A percentile compares a stretch with the other conserved stretches of the same genome.
Conservation (phyloP, 92 coral and sea anemone genomes). For the Porites evermanni region DNA sequence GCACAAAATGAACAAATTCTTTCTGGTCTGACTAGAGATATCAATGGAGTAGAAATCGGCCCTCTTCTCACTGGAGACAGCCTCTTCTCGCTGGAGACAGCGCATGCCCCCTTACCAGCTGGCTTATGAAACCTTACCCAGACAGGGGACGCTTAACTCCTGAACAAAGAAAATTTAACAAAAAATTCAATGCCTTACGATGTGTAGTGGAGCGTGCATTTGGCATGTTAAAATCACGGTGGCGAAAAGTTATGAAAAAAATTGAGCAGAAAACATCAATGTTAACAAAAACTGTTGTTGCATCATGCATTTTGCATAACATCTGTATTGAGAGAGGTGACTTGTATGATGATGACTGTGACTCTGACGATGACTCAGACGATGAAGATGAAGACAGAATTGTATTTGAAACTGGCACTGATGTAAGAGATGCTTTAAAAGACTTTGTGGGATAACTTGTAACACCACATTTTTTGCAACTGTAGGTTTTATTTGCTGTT, state of each 20-base stretch:
- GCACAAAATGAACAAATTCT: slow-evolving; percentile 36
- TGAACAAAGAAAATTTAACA: slow-evolving; percentile 43
- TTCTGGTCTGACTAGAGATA: slow-evolving; percentile 10
- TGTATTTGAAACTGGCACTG: slow-evolving; percentile 18
- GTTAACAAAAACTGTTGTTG: slow-evolving; percentile 13
- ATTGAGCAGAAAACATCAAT: slow-evolving; percentile 31
- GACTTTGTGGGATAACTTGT: slow-evolving; percentile 48
- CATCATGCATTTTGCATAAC: slow-evolving; percentile 16
- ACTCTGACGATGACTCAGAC: slow-evolving; percentile 24
- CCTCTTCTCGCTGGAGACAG: slow-evolving; percentile 44
- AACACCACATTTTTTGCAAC: slow-evolving; percentile 27
- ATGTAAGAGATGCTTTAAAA: slow-evolving; percentile 33
- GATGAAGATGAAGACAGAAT: slow-evolving; percentile 19
- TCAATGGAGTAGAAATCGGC: slow-evolving; percentile 36
- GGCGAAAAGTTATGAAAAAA: slow-evolving; percentile 41
- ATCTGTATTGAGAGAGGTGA: slow-evolving; percentile 44
- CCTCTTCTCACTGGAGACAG: not conserved
- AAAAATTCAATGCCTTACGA: slow-evolving; percentile 30
- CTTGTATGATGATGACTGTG: slow-evolving; percentile 40
- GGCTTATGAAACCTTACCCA: slow-evolving; percentile 50
- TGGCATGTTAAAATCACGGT: slow-evolving; percentile 41
- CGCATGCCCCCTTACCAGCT: slow-evolving; percentile 47
- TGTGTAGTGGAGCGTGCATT: slow-evolving; percentile 45
- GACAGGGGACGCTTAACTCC: slow-evolving; percentile 37
- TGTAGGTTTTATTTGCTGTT: slow-evolving; percentile 25